These are phyloP conservation scores for Gasterosteus nipponicus DNA, from an alignment of 2,113 vertebrate species.

Conservation along the genomic window DNA sequence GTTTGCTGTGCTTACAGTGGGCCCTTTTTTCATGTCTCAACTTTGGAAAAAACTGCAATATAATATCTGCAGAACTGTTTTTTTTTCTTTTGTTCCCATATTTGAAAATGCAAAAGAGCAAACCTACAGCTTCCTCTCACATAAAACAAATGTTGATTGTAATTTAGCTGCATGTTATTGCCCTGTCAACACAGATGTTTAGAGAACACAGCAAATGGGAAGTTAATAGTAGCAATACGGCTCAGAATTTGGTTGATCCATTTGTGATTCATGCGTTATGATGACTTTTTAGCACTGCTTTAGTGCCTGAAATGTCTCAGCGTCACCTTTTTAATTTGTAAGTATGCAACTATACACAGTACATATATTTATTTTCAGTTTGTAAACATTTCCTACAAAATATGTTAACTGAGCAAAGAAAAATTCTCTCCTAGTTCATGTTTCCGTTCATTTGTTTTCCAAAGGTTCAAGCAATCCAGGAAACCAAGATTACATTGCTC, in stretches of 20 bases:
- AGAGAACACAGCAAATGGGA: not conserved
- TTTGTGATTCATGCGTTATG: not conserved
- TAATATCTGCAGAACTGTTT: not conserved
- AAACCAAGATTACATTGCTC: conserved; percentile 3
- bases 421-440: not conserved
- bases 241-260: not conserved
- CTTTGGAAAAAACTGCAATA: conserved; percentile 2
- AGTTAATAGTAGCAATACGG: not conserved
- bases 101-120: not conserved
- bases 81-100: not conserved
- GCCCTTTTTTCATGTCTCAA: not conserved
- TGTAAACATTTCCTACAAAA: not conserved
- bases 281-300: not conserved
- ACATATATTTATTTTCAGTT: not conserved
- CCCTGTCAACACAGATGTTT: conserved; percentile 10
- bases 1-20: conserved; percentile 23
- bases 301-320: not conserved
- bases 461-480: not conserved
- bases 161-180: conserved; percentile 44
- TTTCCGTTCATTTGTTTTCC: not conserved
- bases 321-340: not conserved
- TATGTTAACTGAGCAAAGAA: not conserved
- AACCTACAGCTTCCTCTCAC: conserved; percentile 34
- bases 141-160: not conserved
- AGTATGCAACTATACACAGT: not conserved